Conservation (phyloP, 2,113 vertebrate species). For the human region GRCh38 chr22:25961001-25961500, state of each 20-base stretch:
- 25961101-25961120: too few relatives aligned
- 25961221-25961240: too few relatives aligned
- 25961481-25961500: slow-evolving; percentile 71
- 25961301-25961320: background rate
- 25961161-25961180: too few relatives aligned
- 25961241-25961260: background rate
- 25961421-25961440: background rate
- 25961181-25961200: too few relatives aligned
- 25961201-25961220: too few relatives aligned
- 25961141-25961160: too few relatives aligned
- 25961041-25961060: too few relatives aligned
- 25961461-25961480: slow-evolving; percentile 31
- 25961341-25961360: background rate
- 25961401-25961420: accelerated
- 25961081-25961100: too few relatives aligned
- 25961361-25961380: background rate
- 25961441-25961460: background rate
- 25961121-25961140: too few relatives aligned
- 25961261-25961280: background rate
- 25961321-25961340: background rate
- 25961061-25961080: too few relatives aligned
- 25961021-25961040: too few relatives aligned
- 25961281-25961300: background rate
- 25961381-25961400: background rate
- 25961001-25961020: too few relatives aligned